These are phyloP conservation scores for Pemphigus obesinymphae DNA, from an alignment of 1,140 invertebrate genomes.

Conservation along the genomic window DNA sequence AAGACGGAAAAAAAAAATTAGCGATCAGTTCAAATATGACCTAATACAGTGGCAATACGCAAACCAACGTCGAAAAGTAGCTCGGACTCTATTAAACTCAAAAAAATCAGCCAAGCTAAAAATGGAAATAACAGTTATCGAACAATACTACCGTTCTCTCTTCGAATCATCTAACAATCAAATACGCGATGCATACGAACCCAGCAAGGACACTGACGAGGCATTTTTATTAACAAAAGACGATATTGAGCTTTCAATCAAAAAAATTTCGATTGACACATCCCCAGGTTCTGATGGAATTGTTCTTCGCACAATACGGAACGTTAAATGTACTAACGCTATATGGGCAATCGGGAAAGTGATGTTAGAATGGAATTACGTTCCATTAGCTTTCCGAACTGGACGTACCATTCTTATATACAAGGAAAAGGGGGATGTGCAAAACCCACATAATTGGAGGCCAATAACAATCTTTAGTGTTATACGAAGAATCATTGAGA, in stretches of 20 bases:
- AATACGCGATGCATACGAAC: background rate
- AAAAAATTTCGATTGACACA: background rate
- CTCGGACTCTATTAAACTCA: no score
- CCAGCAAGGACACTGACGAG: background rate
- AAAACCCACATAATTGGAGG: background rate
- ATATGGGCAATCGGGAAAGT: conserved; percentile 9
- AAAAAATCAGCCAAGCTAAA: background rate
- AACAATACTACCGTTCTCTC: background rate
- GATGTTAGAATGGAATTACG: conserved; percentile 18
- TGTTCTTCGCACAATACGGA: background rate
- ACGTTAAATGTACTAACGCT: background rate
- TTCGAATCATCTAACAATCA: background rate
- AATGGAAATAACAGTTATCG: background rate
- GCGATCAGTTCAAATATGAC: no score
- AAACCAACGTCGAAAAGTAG: no score
- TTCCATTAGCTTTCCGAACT: background rate
- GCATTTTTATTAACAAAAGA: background rate
- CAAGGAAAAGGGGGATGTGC: background rate
- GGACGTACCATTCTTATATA: no score
- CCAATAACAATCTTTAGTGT: background rate
- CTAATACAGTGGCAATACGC: no score
- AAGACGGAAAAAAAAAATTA: no score
- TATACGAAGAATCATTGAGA: background rate
- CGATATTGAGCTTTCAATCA: background rate
- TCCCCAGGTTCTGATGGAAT: background rate